A percentile compares a stretch with the other conserved stretches of the same genome.
These are phyloP conservation scores for Bruchidius siliquastri DNA, from an alignment of 2,888 invertebrate species.

Conservation along the genomic window DNA sequence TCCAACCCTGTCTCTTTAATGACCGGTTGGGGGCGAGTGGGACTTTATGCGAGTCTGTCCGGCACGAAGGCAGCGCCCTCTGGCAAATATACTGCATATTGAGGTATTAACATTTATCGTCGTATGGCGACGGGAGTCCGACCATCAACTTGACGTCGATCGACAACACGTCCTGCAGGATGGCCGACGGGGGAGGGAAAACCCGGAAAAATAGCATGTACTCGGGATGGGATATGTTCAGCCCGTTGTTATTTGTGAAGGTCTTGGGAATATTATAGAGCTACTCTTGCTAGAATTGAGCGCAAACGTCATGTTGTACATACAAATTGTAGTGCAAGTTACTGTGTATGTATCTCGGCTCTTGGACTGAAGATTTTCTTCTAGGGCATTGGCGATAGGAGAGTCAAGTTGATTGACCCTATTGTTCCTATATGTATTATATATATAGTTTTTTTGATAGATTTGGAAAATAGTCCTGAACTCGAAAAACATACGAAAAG, in stretches of 20 bases:
- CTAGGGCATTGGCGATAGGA: too few relatives aligned
- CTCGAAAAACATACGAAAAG: too few relatives aligned
- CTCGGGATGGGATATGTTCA: neutral
- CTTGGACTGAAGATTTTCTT: too few relatives aligned
- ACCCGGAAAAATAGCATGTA: neutral
- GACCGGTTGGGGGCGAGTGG: neutral
- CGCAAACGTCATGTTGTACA: neutral
- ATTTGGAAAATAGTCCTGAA: too few relatives aligned
- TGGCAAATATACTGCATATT: conserved; percentile 48
- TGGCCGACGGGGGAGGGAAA: neutral
- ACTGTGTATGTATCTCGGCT: too few relatives aligned
- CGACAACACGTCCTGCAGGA: neutral
- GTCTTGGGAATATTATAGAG: neutral
- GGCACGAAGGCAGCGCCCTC: conserved; percentile 26
- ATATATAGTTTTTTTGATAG: too few relatives aligned
- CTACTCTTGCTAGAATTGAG: neutral
- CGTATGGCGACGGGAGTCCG: conserved; percentile 29
- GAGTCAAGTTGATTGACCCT: too few relatives aligned
- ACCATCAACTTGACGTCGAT: conserved; percentile 21
- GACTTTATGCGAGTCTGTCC: neutral
- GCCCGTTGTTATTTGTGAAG: neutral
- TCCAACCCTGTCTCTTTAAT: neutral
- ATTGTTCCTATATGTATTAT: too few relatives aligned
- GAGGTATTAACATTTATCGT: conserved; percentile 47
- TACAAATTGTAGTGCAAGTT: neutral